These are phyloP conservation scores for Rhyacichthys aspro DNA, from an alignment of 2,797 vertebrate genomes.

Conservation along the genomic window DNA sequence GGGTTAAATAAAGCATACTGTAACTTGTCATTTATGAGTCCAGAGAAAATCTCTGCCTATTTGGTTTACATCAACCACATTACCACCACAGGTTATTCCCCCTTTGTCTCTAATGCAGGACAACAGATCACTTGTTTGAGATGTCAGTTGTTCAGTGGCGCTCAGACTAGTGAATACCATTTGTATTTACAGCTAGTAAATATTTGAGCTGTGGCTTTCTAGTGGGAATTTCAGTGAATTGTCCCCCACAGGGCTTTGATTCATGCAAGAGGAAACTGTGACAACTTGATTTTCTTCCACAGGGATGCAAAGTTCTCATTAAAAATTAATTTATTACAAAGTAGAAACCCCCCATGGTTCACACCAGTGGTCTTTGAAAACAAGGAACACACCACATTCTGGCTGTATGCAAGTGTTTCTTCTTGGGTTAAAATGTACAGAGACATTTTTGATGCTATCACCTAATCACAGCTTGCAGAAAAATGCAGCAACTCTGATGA, in stretches of 20 bases:
- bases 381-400: not conserved
- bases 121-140: too few species aligned
- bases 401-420: not conserved
- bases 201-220: slow-evolving; percentile 4
- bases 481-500: too few species aligned
- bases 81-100: too few species aligned
- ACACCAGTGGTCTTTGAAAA: too few species aligned
- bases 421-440: too few species aligned
- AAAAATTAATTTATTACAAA: not conserved
- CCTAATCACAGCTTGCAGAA: too few species aligned
- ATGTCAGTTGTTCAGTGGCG: not conserved
- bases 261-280: not conserved
- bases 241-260: not conserved
- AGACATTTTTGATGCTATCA: too few species aligned
- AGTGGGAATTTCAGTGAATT: not conserved
- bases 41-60: not conserved
- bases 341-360: too few species aligned
- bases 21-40: not conserved
- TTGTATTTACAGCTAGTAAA: slow-evolving; percentile 7
- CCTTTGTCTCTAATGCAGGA: too few species aligned
- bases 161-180: not conserved
- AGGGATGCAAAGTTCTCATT: not conserved
- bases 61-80: too few species aligned
- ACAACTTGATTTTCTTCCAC: not conserved
- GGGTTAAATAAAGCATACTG: too few species aligned